phyloP scores from a whole-genome alignment of 2,888 invertebrate genomes.

The Metacarcinus magister region DNA sequence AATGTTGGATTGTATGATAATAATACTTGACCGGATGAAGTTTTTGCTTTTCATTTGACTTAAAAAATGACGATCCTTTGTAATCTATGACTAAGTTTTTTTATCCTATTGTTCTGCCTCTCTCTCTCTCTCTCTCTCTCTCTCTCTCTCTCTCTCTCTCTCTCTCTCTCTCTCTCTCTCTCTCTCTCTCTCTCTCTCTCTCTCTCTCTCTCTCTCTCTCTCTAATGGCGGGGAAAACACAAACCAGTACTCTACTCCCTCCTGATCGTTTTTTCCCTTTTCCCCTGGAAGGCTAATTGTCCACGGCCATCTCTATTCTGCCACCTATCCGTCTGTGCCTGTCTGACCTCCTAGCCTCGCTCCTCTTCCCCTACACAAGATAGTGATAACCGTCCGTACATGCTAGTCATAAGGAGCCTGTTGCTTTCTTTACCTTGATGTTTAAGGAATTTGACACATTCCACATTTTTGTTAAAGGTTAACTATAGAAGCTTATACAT shows the following conservation, averaged over 20 bases:
- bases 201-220: background rate
- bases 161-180: constrained; percentile 37
- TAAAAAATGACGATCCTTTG: too few relatives aligned
- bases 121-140: background rate
- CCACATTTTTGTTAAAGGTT: too few relatives aligned
- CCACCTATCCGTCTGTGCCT: background rate
- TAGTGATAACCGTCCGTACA: background rate
- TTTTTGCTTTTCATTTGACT: too few relatives aligned
- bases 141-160: constrained; percentile 5
- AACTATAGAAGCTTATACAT: too few relatives aligned
- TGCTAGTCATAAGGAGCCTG: background rate
- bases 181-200: constrained; percentile 39
- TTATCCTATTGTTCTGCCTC: too few relatives aligned
- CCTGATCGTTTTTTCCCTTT: background rate
- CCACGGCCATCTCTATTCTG: background rate
- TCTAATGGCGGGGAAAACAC: background rate
- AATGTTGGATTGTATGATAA: too few relatives aligned
- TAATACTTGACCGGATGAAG: too few relatives aligned
- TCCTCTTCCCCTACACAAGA: background rate
- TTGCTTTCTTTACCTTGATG: background rate
- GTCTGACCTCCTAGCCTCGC: background rate
- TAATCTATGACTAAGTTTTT: too few relatives aligned
- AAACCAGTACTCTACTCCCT: constrained; percentile 10
- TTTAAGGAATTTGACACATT: background rate
- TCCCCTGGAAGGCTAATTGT: background rate